Percentiles rank a stretch among this genome's conserved stretches.
Conservation (phyloP, 2,113 vertebrate species). For the Pterocles gutturalis region DNA sequence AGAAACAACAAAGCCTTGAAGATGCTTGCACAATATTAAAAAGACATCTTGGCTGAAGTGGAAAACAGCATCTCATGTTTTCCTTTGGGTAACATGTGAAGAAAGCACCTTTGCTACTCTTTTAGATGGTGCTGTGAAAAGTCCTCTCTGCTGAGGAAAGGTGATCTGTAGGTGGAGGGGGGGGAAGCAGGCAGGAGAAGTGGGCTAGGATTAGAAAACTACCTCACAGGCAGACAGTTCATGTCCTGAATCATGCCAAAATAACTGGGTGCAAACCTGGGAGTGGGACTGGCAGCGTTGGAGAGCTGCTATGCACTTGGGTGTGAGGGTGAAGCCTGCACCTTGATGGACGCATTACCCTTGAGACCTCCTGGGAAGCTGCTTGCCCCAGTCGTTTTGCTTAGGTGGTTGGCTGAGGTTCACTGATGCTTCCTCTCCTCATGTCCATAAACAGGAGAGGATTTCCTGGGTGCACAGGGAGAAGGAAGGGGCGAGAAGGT, state of each 20-base stretch:
- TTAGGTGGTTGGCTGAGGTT: not conserved
- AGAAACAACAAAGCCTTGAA: slow-evolving; percentile 59
- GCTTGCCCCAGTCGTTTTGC: not conserved
- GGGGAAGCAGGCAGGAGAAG: not conserved
- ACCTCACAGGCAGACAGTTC: not conserved
- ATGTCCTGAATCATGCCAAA: not conserved
- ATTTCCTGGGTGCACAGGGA: not conserved
- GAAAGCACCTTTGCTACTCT: not conserved
- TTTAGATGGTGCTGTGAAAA: not conserved
- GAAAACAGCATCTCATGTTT: slow-evolving; percentile 47
- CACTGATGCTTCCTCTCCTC: not conserved
- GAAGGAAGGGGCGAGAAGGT: not conserved
- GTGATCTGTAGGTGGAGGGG: not conserved
- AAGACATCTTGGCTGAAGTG: slow-evolving; percentile 22
- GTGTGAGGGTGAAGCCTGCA: not conserved
- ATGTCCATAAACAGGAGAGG: not conserved
- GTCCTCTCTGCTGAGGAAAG: not conserved
- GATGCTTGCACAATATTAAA: slow-evolving; percentile 57
- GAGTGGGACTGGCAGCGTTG: not conserved
- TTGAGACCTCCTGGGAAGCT: not conserved
- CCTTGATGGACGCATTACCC: accelerated
- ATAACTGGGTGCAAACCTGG: not conserved
- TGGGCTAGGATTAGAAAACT: not conserved
- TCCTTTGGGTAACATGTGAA: slow-evolving; percentile 29
- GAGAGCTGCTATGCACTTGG: not conserved